Percentiles rank a stretch among this genome's conserved stretches.
Conservation (phyloP, 2,113 vertebrate genomes). For the Columba livia region DNA sequence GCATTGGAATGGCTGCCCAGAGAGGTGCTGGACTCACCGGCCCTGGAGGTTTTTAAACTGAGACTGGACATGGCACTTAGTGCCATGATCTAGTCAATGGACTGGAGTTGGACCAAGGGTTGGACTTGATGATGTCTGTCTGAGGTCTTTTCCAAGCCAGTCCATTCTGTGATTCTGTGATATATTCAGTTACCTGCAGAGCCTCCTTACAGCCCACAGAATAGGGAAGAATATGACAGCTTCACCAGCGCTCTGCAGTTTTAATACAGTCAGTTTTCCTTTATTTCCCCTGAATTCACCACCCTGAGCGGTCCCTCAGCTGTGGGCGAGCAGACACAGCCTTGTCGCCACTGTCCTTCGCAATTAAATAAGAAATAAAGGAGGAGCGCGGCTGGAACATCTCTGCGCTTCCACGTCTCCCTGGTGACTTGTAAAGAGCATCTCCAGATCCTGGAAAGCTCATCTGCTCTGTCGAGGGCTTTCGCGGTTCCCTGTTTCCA, state of each 20-base stretch:
- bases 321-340: accelerated
- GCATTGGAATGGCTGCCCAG: too few relatives aligned
- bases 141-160: too few relatives aligned
- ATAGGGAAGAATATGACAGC: background rate
- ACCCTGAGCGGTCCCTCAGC: background rate
- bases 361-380: background rate
- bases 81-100: too few relatives aligned
- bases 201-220: background rate
- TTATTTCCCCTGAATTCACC: background rate
- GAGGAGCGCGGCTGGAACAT: background rate
- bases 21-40: too few relatives aligned
- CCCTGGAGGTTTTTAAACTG: too few relatives aligned
- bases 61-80: too few relatives aligned
- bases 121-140: too few relatives aligned
- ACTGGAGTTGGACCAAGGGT: too few relatives aligned
- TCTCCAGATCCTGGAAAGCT: background rate
- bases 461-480: background rate
- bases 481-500: background rate
- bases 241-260: background rate
- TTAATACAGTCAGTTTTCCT: background rate
- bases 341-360: background rate
- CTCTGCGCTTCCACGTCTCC: background rate
- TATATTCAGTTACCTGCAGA: background rate
- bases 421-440: background rate
- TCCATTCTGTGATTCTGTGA: too few relatives aligned